Evolutionary conservation across 2,888 invertebrate species (phyloP), one percentile per base, ranked within the genome.

Genomic region (Andrena trimmerana): DNA sequence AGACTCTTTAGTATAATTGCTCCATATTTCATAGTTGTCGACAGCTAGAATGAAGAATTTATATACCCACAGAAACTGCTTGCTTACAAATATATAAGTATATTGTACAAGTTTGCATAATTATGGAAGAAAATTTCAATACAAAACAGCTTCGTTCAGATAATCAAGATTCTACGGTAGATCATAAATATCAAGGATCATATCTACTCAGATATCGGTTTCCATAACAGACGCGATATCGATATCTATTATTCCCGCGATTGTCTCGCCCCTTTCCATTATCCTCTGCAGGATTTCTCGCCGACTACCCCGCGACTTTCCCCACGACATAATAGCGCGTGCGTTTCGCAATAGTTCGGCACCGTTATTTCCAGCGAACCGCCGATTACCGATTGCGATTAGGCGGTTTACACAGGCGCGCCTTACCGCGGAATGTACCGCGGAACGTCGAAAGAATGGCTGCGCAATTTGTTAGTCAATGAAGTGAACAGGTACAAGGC

Each of bases 391-490:
- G 33, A 66, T 68, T 54, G 63, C 81, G 81, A 85, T 85, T 81
- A 84, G 72, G 42, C 67, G 10, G 50, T 62, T 48, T 57, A 70
- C 71, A 36, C 8, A 24, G 78, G 81, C 80, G 72, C 81, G 50
- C 78, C 81, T 84, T 60, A 27, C 10, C 75, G 50, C 42, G 77
- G 74, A 73, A 83, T 80, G 83, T 65, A 66, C 50, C 63, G 70
- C 54, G 59, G 24, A 16, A 57, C 33, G n/a, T n/a, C 42, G 59
- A 24, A 75, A 69, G 68, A 68, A 76, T 66, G 67, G 54, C 68
- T 8, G 29, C 73, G 29, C 57, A 62, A 84, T 84, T 85, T 85
- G 84, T 81, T 78, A 81, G 70, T 84, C 85, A 71, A 78, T 75
- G 81, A 76, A 70, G 65, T 7, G 70, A 68, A 69, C 27, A 66